Percentiles rank a stretch among this genome's conserved stretches.
These are phyloP conservation scores for Euleptes europaea DNA, from an alignment of 2,113 vertebrate species.

Conservation along the genomic window DNA sequence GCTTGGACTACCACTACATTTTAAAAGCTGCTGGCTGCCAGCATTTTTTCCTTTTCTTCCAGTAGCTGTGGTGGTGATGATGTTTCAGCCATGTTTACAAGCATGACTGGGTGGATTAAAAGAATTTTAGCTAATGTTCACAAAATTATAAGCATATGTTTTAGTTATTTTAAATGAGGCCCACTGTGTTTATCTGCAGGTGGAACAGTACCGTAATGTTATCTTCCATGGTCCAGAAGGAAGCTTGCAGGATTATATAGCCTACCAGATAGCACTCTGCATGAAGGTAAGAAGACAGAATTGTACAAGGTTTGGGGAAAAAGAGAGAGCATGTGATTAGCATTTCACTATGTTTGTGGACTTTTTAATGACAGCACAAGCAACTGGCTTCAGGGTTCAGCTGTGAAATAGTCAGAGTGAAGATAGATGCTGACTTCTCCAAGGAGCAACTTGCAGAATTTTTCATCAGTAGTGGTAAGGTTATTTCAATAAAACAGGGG, in stretches of 20 bases:
- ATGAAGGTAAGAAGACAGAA: conserved; percentile 80
- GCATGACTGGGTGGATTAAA: background rate
- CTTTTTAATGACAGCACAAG: conserved; percentile 80
- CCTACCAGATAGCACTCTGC: conserved; percentile 83
- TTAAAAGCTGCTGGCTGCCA: background rate
- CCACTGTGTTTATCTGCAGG: conserved; percentile 71
- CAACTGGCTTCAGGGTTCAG: conserved; percentile 81
- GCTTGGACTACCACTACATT: background rate
- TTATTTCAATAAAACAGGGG: conserved; percentile 10
- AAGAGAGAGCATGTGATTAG: background rate
- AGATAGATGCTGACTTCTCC: conserved; percentile 86
- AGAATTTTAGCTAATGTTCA: background rate
- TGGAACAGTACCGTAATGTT: conserved; percentile 92
- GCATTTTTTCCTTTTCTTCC: background rate
- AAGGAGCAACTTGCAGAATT: conserved; percentile 90
- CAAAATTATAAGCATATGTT: background rate
- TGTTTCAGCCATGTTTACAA: background rate
- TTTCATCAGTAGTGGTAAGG: conserved; percentile 89
- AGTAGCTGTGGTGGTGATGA: background rate
- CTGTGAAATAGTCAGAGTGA: conserved; percentile 88
- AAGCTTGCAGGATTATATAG: conserved; percentile 91
- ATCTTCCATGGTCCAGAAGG: conserved; percentile 95
- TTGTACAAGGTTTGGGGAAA: background rate
- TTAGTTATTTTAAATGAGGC: background rate
- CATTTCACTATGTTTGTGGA: conserved; percentile 37